Conservation (phyloP, 2,797 vertebrate genomes). For the Podarcis lilfordi region DNA sequence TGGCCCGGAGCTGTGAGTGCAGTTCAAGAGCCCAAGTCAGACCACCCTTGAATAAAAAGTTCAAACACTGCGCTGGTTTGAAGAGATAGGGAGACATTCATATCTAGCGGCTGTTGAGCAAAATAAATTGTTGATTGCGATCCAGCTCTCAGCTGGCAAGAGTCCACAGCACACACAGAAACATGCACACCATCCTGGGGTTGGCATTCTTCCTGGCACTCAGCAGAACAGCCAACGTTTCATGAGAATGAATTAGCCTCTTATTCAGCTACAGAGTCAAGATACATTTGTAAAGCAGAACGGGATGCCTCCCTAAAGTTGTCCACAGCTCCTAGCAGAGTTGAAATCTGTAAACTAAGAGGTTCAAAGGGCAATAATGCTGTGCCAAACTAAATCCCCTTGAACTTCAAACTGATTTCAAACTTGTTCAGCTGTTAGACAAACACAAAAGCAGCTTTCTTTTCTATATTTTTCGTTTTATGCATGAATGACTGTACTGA, state of each 20-base stretch:
- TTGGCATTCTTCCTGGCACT: background rate
- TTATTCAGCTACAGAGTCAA: background rate
- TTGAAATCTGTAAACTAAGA: background rate
- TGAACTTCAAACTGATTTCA: background rate
- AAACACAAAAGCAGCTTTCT: background rate
- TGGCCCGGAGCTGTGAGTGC: background rate
- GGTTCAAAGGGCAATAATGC: background rate
- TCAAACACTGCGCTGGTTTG: constrained; percentile 5
- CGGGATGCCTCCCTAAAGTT: background rate
- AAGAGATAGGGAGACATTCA: constrained; percentile 1
- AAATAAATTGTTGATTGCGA: constrained; percentile 9
- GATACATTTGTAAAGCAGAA: background rate
- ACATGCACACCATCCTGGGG: background rate
- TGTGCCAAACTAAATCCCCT: background rate
- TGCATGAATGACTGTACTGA: background rate
- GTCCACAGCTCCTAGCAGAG: background rate
- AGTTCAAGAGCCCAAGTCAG: background rate
- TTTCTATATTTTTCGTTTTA: background rate
- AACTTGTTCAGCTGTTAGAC: background rate
- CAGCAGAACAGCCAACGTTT: background rate
- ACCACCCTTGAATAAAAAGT: constrained; percentile 5
- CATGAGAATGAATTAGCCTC: constrained; percentile 12
- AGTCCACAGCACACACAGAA: background rate
- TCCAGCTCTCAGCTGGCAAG: constrained; percentile 2
- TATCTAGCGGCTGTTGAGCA: background rate